A percentile compares a stretch with the other conserved stretches of the same genome.
Evolutionary conservation across 2,888 invertebrate species (phyloP).

Genomic region (Oscheius sp.): DNA sequence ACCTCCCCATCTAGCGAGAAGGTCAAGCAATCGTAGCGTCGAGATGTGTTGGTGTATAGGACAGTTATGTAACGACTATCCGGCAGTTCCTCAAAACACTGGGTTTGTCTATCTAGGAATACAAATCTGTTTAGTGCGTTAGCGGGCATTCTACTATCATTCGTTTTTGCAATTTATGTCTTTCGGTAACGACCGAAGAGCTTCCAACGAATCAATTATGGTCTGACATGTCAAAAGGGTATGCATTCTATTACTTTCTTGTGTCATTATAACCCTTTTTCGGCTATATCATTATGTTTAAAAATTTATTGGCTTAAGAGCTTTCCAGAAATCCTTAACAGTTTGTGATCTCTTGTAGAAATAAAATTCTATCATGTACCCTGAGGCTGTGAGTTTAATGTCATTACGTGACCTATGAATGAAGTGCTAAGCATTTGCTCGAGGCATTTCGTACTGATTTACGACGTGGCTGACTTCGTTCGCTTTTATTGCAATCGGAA

Average conservation of each 20-base stretch:
- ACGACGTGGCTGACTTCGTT: conserved; percentile 22
- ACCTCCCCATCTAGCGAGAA: conserved; percentile 62
- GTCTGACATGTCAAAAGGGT: conserved; percentile 11
- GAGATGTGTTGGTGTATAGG: conserved; percentile 66
- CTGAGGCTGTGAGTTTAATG: conserved; percentile 22
- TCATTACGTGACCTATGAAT: conserved; percentile 18
- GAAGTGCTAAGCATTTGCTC: conserved; percentile 31
- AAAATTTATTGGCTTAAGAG: not conserved
- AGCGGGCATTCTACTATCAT: conserved; percentile 19
- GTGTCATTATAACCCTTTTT: conserved; percentile 21
- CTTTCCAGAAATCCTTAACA: conserved; percentile 5
- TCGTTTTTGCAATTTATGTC: conserved; percentile 15
- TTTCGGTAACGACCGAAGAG: conserved; percentile 29
- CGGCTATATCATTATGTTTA: not conserved
- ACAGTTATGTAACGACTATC: conserved; percentile 67
- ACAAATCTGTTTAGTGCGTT: not conserved
- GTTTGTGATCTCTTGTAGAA: conserved; percentile 22
- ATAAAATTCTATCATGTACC: conserved; percentile 17
- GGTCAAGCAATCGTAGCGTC: conserved; percentile 60
- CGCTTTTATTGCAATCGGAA: conserved; percentile 29
- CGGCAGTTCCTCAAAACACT: conserved; percentile 53
- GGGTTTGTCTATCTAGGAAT: not conserved
- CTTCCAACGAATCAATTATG: conserved; percentile 22
- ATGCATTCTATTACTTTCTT: conserved; percentile 8
- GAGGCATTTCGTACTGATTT: conserved; percentile 21